Percentiles rank a stretch among this genome's conserved stretches.
Conservation (phyloP, 2,113 vertebrate species). For the Tricholaema leucomelas region DNA sequence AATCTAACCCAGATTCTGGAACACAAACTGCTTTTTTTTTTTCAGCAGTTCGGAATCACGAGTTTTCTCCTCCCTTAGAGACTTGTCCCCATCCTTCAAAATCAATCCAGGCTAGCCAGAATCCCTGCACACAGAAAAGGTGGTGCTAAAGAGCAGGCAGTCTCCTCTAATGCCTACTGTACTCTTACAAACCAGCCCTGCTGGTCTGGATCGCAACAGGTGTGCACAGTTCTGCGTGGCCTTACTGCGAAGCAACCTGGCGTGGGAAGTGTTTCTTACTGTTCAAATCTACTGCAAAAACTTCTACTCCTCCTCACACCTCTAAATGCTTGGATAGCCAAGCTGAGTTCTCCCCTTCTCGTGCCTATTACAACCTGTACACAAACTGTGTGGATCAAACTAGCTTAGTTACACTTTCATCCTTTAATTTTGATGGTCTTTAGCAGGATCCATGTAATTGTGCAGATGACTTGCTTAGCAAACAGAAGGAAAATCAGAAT, state of each 20-base stretch:
- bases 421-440: neutral
- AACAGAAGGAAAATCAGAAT: neutral
- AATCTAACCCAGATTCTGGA: constrained; percentile 15
- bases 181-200: neutral
- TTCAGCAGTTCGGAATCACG: neutral
- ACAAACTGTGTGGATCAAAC: neutral
- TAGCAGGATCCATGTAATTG: neutral
- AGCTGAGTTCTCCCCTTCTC: neutral
- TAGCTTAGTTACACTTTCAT: neutral
- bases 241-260: neutral
- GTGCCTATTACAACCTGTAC: neutral
- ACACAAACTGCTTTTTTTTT: neutral
- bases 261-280: neutral
- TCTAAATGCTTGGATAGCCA: neutral
- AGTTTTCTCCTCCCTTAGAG: neutral
- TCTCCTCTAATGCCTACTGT: neutral
- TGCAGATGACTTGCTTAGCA: neutral
- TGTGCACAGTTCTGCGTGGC: neutral
- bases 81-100: neutral
- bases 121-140: neutral
- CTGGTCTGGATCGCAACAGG: neutral
- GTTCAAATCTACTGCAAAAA: neutral
- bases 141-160: neutral
- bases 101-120: neutral
- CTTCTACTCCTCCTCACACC: neutral